These are phyloP conservation scores for Macaria notata DNA, from an alignment of 2,888 invertebrate species.

Conservation along the genomic window DNA sequence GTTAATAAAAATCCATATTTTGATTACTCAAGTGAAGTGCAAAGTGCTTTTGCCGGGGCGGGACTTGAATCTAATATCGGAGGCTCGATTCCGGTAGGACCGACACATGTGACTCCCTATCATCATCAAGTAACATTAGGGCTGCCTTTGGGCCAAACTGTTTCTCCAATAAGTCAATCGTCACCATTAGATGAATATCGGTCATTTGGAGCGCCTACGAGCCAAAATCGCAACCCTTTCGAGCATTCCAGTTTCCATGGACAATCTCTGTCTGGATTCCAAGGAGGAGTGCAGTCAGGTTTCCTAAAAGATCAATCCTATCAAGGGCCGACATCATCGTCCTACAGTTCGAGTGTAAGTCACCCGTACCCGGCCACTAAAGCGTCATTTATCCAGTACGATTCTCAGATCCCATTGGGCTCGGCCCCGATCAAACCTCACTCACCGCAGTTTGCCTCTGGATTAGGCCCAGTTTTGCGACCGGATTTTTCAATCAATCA, in stretches of 20 bases:
- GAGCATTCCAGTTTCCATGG: not conserved
- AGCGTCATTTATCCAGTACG: slow-evolving; percentile 19
- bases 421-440: slow-evolving; percentile 27
- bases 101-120: slow-evolving; percentile 7
- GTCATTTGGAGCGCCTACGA: slow-evolving; percentile 3
- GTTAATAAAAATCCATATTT: slow-evolving; percentile 35
- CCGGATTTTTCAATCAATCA: slow-evolving; percentile 38
- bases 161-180: not conserved
- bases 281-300: not conserved
- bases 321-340: slow-evolving; percentile 1
- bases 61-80: slow-evolving; percentile 8
- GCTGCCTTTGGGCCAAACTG: not conserved
- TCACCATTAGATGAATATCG: not conserved
- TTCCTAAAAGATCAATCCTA: not conserved
- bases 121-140: slow-evolving; percentile 4
- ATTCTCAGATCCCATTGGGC: slow-evolving; percentile 27
- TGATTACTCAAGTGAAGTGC: slow-evolving; percentile 23
- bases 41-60: slow-evolving; percentile 18
- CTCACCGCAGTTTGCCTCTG: slow-evolving; percentile 20
- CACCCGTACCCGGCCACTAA: slow-evolving; percentile 3
- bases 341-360: slow-evolving; percentile 4
- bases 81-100: slow-evolving; percentile 10
- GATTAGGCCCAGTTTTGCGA: slow-evolving; percentile 35
- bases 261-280: not conserved
- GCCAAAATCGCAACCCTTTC: not conserved